These are phyloP conservation scores for Lithobates pipiens DNA, from an alignment of 2,797 vertebrate species.

Conservation along the genomic window DNA sequence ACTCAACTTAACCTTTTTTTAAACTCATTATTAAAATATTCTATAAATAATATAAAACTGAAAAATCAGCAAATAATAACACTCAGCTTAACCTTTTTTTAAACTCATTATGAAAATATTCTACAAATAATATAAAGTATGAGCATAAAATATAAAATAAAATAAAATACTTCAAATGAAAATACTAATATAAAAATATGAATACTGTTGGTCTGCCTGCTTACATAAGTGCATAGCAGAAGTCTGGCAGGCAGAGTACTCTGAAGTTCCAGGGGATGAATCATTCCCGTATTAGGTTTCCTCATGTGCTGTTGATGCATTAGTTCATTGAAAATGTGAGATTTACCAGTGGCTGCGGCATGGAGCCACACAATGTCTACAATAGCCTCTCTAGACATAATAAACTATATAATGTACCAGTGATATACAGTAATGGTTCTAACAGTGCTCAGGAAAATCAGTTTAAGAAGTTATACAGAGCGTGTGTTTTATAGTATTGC, in stretches of 20 bases:
- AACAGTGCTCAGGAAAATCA: conserved; percentile 54
- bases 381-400: conserved; percentile 50
- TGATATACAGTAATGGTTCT: conserved; percentile 48
- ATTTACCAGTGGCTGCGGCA: conserved; percentile 51
- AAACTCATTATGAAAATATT: neutral
- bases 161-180: conserved; percentile 4
- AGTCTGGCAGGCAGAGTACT: conserved; percentile 17
- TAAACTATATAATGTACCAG: conserved; percentile 51
- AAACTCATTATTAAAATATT: too few relatives aligned
- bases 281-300: conserved; percentile 52
- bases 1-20: neutral
- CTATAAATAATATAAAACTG: conserved; percentile 1
- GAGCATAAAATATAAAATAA: conserved; percentile 11
- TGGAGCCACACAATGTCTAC: conserved; percentile 54
- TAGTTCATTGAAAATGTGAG: conserved; percentile 39
- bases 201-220: neutral
- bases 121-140: neutral
- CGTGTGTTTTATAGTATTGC: neutral
- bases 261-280: conserved; percentile 42
- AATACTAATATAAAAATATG: conserved; percentile 21
- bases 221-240: conserved; percentile 25
- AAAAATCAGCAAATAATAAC: neutral
- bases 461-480: conserved; percentile 35
- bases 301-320: conserved; percentile 34
- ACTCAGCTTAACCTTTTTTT: neutral